A percentile compares a stretch with the other conserved stretches of the same genome.
phyloP scores from a whole-genome alignment of 2,797 vertebrate species.

The Helarctos malayanus region DNA sequence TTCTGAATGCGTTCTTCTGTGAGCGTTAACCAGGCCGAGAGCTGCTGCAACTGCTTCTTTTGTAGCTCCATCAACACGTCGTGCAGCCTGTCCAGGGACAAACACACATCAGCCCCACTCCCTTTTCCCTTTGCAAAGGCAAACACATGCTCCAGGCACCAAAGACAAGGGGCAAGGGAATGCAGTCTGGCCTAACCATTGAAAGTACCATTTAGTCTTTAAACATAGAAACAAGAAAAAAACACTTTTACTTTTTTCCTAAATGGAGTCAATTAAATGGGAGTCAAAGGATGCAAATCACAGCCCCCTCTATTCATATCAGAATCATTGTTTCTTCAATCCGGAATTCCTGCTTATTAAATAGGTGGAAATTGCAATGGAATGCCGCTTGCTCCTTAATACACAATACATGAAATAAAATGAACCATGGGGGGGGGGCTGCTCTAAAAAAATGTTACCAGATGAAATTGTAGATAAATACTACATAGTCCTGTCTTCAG shows the following conservation, averaged over 20 bases:
- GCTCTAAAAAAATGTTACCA: neutral
- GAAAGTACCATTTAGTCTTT: neutral
- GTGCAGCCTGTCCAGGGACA: slow-evolving; percentile 92
- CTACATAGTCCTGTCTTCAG: neutral
- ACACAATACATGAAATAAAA: neutral
- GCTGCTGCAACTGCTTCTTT: slow-evolving; percentile 97
- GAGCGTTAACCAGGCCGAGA: slow-evolving; percentile 95
- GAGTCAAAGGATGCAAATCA: neutral
- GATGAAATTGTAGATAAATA: neutral
- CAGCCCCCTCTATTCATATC: slow-evolving; percentile 20
- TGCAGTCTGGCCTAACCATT: neutral
- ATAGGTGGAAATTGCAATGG: slow-evolving; percentile 41
- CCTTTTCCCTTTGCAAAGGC: neutral
- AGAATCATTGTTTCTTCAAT: slow-evolving; percentile 73
- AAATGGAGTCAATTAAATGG: neutral
- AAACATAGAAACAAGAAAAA: neutral
- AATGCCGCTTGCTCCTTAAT: slow-evolving; percentile 50
- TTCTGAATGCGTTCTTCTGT: slow-evolving; percentile 96
- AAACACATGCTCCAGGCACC: neutral
- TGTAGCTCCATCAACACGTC: slow-evolving; percentile 98
- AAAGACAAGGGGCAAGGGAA: neutral
- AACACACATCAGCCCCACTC: slow-evolving; percentile 53
- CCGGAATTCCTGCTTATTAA: slow-evolving; percentile 60
- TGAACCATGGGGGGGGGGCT: neutral
- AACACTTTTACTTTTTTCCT: slow-evolving; percentile 40